A percentile compares a stretch with the other conserved stretches of the same genome.
Conservation (phyloP, 2,888 invertebrate genomes). For the Mythimna pallens region DNA sequence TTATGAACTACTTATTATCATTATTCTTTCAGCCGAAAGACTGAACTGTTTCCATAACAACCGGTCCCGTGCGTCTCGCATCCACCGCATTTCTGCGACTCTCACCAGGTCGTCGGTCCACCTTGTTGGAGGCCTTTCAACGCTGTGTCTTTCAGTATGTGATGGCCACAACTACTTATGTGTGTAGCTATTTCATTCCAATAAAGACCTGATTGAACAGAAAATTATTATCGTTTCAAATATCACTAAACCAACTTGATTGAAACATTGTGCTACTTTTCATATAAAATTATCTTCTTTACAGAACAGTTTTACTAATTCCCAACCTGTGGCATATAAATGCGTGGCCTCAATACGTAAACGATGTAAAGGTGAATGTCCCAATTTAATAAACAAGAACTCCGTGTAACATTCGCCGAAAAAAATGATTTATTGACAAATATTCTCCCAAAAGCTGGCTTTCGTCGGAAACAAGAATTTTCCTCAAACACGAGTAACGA, state of each 20-base stretch:
- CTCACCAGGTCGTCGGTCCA: no score
- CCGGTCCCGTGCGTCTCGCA: no score
- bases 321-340: background rate
- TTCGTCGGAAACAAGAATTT: constrained; percentile 38
- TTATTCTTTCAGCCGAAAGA: no score
- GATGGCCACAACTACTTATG: background rate
- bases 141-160: no score
- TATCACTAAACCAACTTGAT: background rate
- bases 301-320: constrained; percentile 1
- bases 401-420: constrained; percentile 11
- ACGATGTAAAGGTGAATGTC: constrained; percentile 23
- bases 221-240: background rate
- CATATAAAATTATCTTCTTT: constrained; percentile 14
- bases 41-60: no score
- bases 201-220: background rate
- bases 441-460: constrained; percentile 19
- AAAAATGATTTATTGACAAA: constrained; percentile 46
- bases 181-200: background rate
- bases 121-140: no score
- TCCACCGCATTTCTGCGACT: no score
- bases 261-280: background rate
- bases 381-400: constrained; percentile 41
- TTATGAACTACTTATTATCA: background rate
- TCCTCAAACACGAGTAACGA: constrained; percentile 41
- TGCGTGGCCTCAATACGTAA: constrained; percentile 9